Conservation (phyloP, 2,113 vertebrate genomes). For the Melospiza georgiana region DNA sequence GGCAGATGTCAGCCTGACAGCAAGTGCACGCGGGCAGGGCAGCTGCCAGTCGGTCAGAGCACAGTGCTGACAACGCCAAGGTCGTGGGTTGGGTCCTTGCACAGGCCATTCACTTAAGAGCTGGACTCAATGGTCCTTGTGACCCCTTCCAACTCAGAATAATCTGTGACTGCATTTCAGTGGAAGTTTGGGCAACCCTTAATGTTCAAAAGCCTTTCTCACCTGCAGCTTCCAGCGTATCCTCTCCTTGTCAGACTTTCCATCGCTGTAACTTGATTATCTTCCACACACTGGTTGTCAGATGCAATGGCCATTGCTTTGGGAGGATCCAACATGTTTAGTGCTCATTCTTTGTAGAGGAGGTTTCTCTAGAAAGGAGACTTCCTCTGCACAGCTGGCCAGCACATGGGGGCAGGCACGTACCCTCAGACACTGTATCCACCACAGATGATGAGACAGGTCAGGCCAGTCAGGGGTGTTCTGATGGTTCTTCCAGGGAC, state of each 20-base stretch:
- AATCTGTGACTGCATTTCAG: not conserved
- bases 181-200: not conserved
- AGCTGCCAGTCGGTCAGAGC: not conserved
- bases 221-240: not conserved
- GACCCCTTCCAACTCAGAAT: not conserved
- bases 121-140: not conserved
- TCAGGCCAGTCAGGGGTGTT: not conserved
- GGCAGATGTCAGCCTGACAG: not conserved
- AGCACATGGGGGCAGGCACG: not conserved
- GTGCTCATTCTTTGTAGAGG: not conserved
- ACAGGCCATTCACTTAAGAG: not conserved
- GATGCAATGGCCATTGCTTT: not conserved
- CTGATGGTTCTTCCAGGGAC: accelerated
- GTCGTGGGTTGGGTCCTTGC: accelerated
- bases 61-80: accelerated
- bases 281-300: not conserved
- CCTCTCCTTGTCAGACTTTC: not conserved
- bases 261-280: accelerated
- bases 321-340: not conserved
- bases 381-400: not conserved
- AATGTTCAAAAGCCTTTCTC: not conserved
- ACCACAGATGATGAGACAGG: not conserved
- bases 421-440: not conserved
- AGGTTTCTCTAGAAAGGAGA: not conserved
- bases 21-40: accelerated